These are phyloP conservation scores for Griposia aprilina DNA, from an alignment of 2,888 invertebrate species.

Conservation along the genomic window DNA sequence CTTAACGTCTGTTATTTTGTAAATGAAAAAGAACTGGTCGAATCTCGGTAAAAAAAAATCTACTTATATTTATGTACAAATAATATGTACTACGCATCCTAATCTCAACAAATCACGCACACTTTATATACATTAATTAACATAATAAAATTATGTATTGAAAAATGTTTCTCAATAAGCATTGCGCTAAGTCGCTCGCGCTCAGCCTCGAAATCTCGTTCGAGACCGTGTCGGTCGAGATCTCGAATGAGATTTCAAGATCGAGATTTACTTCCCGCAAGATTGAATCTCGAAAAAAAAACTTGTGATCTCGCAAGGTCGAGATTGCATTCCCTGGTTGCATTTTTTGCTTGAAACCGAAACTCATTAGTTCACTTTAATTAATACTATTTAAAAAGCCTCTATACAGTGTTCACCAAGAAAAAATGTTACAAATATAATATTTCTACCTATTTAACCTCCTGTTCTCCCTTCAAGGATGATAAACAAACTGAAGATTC, in stretches of 20 bases:
- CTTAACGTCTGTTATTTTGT: too few relatives aligned
- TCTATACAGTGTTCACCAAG: neutral
- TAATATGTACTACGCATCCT: neutral
- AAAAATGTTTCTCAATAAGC: neutral
- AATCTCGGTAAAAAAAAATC: too few relatives aligned
- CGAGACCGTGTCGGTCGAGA: neutral
- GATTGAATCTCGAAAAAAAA: neutral
- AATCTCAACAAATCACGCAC: neutral
- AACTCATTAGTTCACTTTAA: neutral
- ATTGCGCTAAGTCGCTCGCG: neutral
- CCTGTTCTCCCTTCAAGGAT: constrained; percentile 23
- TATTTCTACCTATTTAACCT: neutral
- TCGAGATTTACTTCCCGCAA: neutral
- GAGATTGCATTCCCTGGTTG: neutral
- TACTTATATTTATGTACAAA: too few relatives aligned
- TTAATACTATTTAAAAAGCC: neutral
- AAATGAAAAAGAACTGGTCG: too few relatives aligned
- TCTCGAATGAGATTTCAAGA: too few relatives aligned
- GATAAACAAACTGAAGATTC: neutral
- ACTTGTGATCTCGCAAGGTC: neutral
- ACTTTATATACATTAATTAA: neutral
- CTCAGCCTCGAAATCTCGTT: neutral
- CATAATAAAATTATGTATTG: too few relatives aligned
- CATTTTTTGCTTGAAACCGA: neutral
- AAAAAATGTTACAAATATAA: neutral